A percentile compares a stretch with the other conserved stretches of the same genome.
These are phyloP conservation scores for Ptyas mucosa DNA, from an alignment of 2,113 vertebrate species.

Conservation along the genomic window DNA sequence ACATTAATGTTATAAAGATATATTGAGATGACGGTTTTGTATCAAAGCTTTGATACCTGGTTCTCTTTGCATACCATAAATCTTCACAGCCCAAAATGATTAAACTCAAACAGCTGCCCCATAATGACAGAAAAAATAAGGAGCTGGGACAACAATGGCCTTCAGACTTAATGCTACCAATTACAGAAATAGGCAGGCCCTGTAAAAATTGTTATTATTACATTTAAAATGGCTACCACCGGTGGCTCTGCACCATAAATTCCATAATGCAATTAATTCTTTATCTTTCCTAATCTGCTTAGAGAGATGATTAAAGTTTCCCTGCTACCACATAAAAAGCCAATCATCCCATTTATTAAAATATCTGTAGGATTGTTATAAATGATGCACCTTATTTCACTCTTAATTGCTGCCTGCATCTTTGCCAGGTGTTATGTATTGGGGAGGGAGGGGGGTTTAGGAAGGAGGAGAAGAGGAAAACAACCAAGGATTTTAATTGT, in stretches of 20 bases:
- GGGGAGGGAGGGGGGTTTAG: background rate
- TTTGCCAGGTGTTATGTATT: background rate
- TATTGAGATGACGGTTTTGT: background rate
- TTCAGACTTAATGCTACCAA: background rate
- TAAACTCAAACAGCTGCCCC: background rate
- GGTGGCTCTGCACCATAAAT: background rate
- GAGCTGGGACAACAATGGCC: background rate
- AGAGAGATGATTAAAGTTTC: conserved; percentile 2
- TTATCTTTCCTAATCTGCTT: conserved; percentile 4
- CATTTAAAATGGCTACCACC: background rate
- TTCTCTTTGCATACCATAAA: background rate
- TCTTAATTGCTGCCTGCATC: background rate
- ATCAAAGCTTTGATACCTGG: background rate
- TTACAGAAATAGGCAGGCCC: background rate
- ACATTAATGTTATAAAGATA: background rate
- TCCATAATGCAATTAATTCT: background rate
- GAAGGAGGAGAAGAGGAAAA: background rate
- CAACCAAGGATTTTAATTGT: conserved; percentile 10
- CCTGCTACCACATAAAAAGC: background rate
- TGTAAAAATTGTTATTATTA: background rate
- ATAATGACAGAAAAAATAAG: background rate
- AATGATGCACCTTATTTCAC: background rate
- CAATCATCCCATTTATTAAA: conserved; percentile 6
- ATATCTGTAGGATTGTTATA: conserved; percentile 7
- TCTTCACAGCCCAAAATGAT: background rate